Base-by-base conservation (phyloP, 2,113 vertebrate species). In the Furnarius figulus region DNA sequence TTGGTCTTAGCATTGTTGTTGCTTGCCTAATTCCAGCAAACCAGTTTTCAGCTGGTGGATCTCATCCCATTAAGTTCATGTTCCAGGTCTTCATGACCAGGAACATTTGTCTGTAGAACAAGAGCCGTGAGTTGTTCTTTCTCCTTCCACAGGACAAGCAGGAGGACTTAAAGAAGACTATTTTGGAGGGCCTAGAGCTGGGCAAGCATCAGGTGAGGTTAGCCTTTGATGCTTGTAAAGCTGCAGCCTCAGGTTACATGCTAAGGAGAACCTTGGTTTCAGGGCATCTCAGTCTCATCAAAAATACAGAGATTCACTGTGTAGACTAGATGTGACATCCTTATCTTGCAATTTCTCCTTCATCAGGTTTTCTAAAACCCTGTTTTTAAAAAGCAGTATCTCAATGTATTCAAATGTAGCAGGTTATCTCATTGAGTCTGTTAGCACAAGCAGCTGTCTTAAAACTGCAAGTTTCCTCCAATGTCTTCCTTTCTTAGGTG, bases 121-220 rank as follows among this genome's bases (percentile, higher is more conserved):
- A 94, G 93, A 97, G 87, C 96, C 24, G 40, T 97, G 97, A 97
- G 96, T 97, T 97, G 21, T 97, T 98, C 91, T 97, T 97, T 97
- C 97, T 97, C 91, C 97, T 97, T 98, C 96, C 58, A 30, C 95
- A 96, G 96, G 96, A 97, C 95, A 97, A 97, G 91, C 96, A 97
- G 96, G 96, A 97, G 97, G 95, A 96, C 92, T 94, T 91, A 81
- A 79, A 58, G 85, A 96, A 96, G 96, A 96, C 82, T 96, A 12
- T 96, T 98, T 97, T 98, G 96, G 95, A 97, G 97, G 96, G 96
- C 94, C 94, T 83, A 98, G 95, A 97, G 96, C 93, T 28, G 49
- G 95, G 97, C 96, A 98, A 97, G 96, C 95, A 96, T 96, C 93
- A 96, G 92, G 94, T 97, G 91, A 97, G 90, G 89, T 16, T 97